Percentiles rank a stretch among this genome's conserved stretches.
phyloP scores from a whole-genome alignment of 23 tunicate genomes.

The Trididemnum miniatum region DNA sequence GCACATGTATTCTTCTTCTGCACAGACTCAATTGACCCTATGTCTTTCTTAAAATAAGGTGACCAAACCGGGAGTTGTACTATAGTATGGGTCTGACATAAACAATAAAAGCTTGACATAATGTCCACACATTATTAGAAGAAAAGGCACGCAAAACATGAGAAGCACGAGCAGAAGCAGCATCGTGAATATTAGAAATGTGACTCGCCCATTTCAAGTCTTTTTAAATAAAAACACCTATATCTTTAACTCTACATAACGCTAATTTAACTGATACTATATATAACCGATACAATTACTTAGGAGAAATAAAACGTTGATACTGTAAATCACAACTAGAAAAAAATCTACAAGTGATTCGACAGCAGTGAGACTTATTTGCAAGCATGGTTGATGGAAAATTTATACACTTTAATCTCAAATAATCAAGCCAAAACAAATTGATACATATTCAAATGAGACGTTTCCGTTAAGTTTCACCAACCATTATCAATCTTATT shows the following conservation, averaged over 20 bases:
- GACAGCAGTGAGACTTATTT: too few relatives aligned
- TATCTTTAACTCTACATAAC: background rate
- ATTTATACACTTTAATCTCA: too few relatives aligned
- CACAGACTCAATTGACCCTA: background rate
- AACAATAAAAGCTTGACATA: background rate
- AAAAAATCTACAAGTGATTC: too few relatives aligned
- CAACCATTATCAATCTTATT: too few relatives aligned
- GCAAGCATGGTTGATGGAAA: too few relatives aligned
- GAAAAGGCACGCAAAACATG: background rate
- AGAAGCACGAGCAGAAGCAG: background rate
- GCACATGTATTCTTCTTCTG: background rate
- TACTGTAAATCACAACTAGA: too few relatives aligned
- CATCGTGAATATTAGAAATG: background rate
- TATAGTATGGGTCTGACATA: background rate
- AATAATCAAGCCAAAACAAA: too few relatives aligned
- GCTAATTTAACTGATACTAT: too few relatives aligned
- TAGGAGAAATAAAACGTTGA: too few relatives aligned
- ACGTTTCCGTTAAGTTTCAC: too few relatives aligned
- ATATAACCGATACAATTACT: too few relatives aligned
- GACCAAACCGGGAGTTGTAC: background rate
- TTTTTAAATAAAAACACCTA: background rate
- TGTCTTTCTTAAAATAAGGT: background rate
- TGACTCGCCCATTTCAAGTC: background rate
- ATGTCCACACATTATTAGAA: background rate
- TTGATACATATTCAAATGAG: too few relatives aligned